phyloP scores from a whole-genome alignment of 2,113 vertebrate genomes.

The Solea solea region DNA sequence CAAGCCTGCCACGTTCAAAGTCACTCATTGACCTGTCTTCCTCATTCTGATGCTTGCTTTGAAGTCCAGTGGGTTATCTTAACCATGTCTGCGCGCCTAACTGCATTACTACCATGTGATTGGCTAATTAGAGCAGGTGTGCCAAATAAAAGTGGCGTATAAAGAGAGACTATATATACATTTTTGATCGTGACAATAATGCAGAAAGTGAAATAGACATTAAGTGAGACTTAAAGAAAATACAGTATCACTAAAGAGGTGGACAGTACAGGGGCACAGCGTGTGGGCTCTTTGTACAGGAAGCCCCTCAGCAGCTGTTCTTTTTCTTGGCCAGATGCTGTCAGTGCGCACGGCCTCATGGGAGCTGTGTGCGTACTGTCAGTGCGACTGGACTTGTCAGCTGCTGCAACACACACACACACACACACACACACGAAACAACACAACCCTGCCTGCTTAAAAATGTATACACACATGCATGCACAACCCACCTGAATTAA shows the following conservation, averaged over 20 bases:
- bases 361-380: constrained; percentile 71
- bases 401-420: constrained; percentile 49
- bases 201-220: background rate
- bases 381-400: constrained; percentile 74
- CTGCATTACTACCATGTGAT: too few relatives aligned
- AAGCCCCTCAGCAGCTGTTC: constrained; percentile 62
- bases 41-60: too few relatives aligned
- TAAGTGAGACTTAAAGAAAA: background rate
- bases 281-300: constrained; percentile 37
- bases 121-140: too few relatives aligned
- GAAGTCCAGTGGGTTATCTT: too few relatives aligned
- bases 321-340: constrained; percentile 69
- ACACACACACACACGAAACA: background rate
- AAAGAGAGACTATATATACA: too few relatives aligned
- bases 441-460: constrained; percentile 6
- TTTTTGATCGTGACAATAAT: too few relatives aligned
- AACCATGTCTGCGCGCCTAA: too few relatives aligned
- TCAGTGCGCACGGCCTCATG: constrained; percentile 67
- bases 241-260: constrained; percentile 8
- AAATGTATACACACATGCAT: constrained; percentile 17
- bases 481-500: background rate
- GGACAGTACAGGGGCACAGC: background rate
- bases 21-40: too few relatives aligned
- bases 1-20: too few relatives aligned
- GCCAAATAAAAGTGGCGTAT: too few relatives aligned